Base-by-base conservation (phyloP, 2,888 invertebrate genomes). In the Plagodis pulveraria region DNA sequence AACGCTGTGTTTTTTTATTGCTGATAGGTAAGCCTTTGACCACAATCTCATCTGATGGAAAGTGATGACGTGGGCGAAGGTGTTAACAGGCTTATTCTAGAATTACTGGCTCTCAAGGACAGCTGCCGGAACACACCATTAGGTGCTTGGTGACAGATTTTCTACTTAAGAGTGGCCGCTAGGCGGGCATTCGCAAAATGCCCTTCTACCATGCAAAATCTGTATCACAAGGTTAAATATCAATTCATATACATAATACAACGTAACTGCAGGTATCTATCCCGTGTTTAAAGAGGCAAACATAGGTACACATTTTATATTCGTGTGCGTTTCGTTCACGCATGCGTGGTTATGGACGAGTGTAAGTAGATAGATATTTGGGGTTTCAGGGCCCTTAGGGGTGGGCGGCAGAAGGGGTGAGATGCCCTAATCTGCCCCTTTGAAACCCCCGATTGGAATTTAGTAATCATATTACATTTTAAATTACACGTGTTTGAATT, bases 401-500 rank as follows among this genome's bases (percentile, higher is more conserved):
- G 75, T 66, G 79, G 75, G 76, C 52, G 63, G 65, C 56, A 52
- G 67, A 63, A 73, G 73, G 80, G 76, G 78, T 66, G 77, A 78
- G 72, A 73, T 78, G 80, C 84, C 88, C 86, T 92, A 91, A 92
- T 91, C 91, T 90, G 87, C 85, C 90, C 91, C 90, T 90, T 91
- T 91, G 90, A 90, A 83, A 76, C 77, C 76, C 83, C 83, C 89
- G 90, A 91, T 91, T 90, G 90, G 91, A 91, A 91, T 90, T 91
- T 90, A 89, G 91, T 91, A 90, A 90, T 90, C 91, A 91, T 91
- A 91, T 91, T 91, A 91, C 88, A 90, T 90, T 91, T 91, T 89
- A 91, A 91, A 91, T 91, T 89, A 89, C 89, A 91, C 87, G 89
- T 89, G 87, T 83, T 85, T 80, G 79, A 67, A 80, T 87, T 84